Conservation (phyloP, 2,888 invertebrate species). For the Thelaira solivaga region DNA sequence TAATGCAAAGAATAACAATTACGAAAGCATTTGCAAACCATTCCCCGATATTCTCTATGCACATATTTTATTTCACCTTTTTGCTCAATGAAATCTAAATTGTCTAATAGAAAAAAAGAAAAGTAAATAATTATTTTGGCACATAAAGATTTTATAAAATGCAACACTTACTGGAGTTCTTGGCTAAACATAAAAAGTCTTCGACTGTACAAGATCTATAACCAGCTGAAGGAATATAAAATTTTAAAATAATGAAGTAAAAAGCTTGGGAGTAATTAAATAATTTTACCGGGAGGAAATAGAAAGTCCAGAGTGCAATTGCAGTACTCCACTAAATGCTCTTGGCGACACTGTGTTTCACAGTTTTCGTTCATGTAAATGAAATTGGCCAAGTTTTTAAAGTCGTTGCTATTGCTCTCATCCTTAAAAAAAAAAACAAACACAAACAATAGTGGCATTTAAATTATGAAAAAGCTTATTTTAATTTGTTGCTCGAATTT, state of each 20-base stretch:
- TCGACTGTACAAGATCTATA: constrained; percentile 66
- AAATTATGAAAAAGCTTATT: too few species aligned
- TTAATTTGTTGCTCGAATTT: too few species aligned
- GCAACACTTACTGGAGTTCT: constrained; percentile 65
- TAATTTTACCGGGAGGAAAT: too few species aligned
- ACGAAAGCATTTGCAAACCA: constrained; percentile 71
- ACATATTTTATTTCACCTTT: constrained; percentile 67
- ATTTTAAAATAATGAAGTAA: constrained; percentile 71
- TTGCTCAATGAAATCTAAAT: constrained; percentile 63
- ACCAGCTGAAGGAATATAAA: constrained; percentile 67
- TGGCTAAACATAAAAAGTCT: constrained; percentile 68
- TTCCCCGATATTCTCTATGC: constrained; percentile 50
- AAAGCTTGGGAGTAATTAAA: too few species aligned
- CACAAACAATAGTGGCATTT: too few species aligned
- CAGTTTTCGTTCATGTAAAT: constrained; percentile 75
- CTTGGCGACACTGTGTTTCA: constrained; percentile 74
- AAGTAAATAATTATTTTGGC: not conserved
- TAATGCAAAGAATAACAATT: constrained; percentile 72
- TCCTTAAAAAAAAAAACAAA: constrained; percentile 37
- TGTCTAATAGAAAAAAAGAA: constrained; percentile 1
- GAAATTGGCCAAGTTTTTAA: constrained; percentile 70
- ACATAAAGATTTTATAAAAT: not conserved
- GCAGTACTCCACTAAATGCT: constrained; percentile 72
- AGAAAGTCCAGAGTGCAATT: constrained; percentile 76
- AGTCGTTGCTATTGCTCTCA: constrained; percentile 67